Evolutionary conservation across 1,140 invertebrate species (phyloP).

Genomic region (Drosophila nasuta): DNA sequence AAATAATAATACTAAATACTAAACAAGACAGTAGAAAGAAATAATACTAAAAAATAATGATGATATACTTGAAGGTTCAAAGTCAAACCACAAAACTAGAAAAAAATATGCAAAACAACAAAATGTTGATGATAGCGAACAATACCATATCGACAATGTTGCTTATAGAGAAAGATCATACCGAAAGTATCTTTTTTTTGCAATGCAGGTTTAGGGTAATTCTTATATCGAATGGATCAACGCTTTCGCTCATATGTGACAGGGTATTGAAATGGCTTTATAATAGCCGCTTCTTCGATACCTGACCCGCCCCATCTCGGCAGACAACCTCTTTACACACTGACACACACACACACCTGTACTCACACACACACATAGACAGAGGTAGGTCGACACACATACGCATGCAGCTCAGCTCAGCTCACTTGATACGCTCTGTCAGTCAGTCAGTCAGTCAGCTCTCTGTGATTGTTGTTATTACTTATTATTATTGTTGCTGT

Average conservation of each 20-base stretch:
- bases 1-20: too few relatives aligned
- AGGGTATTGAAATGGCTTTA: slow-evolving; percentile 49
- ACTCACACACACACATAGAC: slow-evolving; percentile 12
- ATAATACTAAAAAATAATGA: too few relatives aligned
- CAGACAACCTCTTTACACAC: slow-evolving; percentile 3
- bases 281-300: slow-evolving; percentile 36
- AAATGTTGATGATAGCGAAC: too few relatives aligned
- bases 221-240: background rate
- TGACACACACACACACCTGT: background rate
- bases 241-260: background rate
- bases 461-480: background rate
- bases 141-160: too few relatives aligned
- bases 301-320: slow-evolving; percentile 8
- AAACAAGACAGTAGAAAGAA: too few relatives aligned
- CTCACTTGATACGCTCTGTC: slow-evolving; percentile 27
- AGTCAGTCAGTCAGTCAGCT: slow-evolving; percentile 29
- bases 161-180: too few relatives aligned
- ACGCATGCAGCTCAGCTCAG: slow-evolving; percentile 6
- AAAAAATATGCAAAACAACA: too few relatives aligned
- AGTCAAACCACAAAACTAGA: too few relatives aligned
- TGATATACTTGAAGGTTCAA: too few relatives aligned
- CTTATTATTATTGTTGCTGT: slow-evolving; percentile 1
- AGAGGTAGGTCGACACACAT: background rate
- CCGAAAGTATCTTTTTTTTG: too few relatives aligned
- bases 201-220: background rate